Evolutionary conservation across 2,888 invertebrate species (phyloP), one percentile per base, ranked within the genome.

Genomic region (Drosophila helvetica): DNA sequence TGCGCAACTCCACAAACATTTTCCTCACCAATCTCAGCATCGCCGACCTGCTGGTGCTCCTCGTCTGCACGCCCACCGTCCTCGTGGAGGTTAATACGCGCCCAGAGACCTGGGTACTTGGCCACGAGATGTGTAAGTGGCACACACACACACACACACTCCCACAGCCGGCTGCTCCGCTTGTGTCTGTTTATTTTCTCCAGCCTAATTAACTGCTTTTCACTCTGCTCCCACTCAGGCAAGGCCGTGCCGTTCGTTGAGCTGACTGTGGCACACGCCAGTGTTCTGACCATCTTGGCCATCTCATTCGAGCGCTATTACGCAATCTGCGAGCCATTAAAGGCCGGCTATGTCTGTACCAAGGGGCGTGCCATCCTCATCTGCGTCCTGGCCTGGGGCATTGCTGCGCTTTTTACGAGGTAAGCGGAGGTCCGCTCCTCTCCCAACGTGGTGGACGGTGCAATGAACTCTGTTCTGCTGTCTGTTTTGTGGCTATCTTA

Each of bases 1-100:
- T 98, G 97, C 94, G 97, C 89, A 98, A 97, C 90, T 97, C 98
- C 60, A 98, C 98, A 71, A 98, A 98, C 92, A 97, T 98, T 87
- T 98, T 98, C 92, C 94, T 98, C 89, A 96, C 98, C 92, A 98
- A 98, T 92, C 93, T 98, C 90, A 98, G 98, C 91, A 95, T 98
- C 46, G 98, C 98, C 17, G 98, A 98, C 92, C 93, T 98, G 83
- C 95, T 98, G 93, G 98, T 98, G 82, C 93, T 98, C 78, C 93
- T 98, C 75, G 96, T 98, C 74, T 98, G 98, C 91, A 97, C 98
- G 73, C 98, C 98, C 8, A 97, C 98, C 1, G 97, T 98, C 38
- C 93, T 98, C 45, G 96, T 98, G n/a, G 98, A 98, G 92, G 96
- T 98, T 57, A 97, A 98, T 92, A 96, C 97, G 10, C 95, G 95